Percentiles rank a stretch among this genome's conserved stretches.
Conservation (phyloP, 2,888 invertebrate genomes). For the Drosophila flavopinicola region DNA sequence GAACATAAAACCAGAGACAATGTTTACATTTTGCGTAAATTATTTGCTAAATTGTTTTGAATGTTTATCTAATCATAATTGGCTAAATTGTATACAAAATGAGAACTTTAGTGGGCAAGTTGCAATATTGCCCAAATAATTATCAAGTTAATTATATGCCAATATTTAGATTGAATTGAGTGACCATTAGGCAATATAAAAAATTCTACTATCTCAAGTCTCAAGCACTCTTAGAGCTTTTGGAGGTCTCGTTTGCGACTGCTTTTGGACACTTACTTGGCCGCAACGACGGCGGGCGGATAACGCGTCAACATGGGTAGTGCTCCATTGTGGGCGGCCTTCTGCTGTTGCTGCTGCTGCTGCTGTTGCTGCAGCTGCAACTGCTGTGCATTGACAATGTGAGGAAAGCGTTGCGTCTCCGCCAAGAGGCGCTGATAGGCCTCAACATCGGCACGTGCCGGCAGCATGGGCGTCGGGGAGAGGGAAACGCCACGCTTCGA, state of each 20-base stretch:
- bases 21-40: too few relatives aligned
- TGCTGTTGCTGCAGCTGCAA: conserved; percentile 69
- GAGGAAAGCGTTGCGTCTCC: conserved; percentile 67
- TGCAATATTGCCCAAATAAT: too few relatives aligned
- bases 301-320: conserved; percentile 72
- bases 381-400: conserved; percentile 72
- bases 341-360: conserved; percentile 48
- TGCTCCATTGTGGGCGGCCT: conserved; percentile 60
- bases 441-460: conserved; percentile 63
- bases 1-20: too few relatives aligned
- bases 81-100: too few relatives aligned
- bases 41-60: too few relatives aligned
- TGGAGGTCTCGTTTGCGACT: background rate
- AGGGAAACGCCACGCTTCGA: conserved; percentile 40
- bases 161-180: too few relatives aligned
- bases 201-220: too few relatives aligned
- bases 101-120: too few relatives aligned
- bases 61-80: too few relatives aligned
- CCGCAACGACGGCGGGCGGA: conserved; percentile 66
- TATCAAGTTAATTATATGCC: too few relatives aligned
- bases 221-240: too few relatives aligned
- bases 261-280: conserved; percentile 55
- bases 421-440: conserved; percentile 66
- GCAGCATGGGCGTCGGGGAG: conserved; percentile 35
- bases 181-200: too few relatives aligned